Conservation (phyloP, 2,797 vertebrate genomes). For the Spheniscus humboldti region DNA sequence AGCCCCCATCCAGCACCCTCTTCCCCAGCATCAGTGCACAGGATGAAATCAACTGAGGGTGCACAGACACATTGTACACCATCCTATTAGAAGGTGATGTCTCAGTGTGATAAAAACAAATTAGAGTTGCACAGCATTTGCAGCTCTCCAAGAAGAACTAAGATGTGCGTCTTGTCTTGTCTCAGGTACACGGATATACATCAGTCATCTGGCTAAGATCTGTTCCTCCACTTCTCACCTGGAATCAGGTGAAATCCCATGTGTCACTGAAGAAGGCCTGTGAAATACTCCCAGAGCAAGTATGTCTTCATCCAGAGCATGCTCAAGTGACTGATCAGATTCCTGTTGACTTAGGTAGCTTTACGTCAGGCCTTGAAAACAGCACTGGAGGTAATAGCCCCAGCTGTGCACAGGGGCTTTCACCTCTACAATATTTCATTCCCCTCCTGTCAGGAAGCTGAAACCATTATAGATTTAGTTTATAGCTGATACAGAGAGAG, state of each 20-base stretch:
- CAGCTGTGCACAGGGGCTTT: not conserved
- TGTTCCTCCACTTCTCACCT: not conserved
- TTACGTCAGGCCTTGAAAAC: not conserved
- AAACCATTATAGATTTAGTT: not conserved
- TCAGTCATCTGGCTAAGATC: not conserved
- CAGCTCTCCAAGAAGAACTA: not conserved
- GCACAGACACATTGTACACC: too few species aligned
- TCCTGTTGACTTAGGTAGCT: not conserved
- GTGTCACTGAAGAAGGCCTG: not conserved
- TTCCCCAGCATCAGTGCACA: not conserved
- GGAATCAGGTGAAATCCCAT: not conserved
- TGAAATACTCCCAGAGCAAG: not conserved
- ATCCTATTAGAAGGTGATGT: not conserved
- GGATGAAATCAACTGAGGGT: not conserved
- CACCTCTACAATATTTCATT: not conserved
- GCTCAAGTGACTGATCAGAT: not conserved
- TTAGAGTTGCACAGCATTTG: not conserved
- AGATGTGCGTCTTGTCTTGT: not conserved
- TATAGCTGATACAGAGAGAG: not conserved
- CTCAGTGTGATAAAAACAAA: not conserved
- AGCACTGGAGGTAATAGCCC: not conserved
- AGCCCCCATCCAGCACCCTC: not conserved
- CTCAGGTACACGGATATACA: not conserved
- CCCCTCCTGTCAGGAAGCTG: not conserved
- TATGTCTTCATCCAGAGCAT: not conserved